Evolutionary conservation across 92 coral and sea anemone genomes (phyloP), one percentile per base, ranked within the genome.

Genomic region (Porites cylindrica): DNA sequence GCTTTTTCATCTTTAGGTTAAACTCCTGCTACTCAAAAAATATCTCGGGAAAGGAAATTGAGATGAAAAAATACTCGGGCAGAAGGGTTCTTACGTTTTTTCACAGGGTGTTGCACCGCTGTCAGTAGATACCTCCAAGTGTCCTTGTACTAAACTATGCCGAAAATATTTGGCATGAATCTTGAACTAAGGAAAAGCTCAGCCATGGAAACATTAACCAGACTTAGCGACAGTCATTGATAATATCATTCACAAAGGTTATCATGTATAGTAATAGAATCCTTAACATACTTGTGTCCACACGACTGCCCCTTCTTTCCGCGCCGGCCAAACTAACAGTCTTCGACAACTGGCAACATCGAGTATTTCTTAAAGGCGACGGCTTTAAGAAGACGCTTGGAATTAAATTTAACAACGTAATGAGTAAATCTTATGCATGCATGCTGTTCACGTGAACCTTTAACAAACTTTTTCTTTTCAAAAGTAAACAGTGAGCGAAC

Each of bases 401-500:
- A 29, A 43, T 56, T 20, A 43, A 73, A 83, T 32, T 62, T 61
- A 56, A 73, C 29, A 11, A 38, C 4, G 16, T 85, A 85, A 85
- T 85, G 84, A 85, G 70, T 29, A 17, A 70, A 69, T 64, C 77
- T 90, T 90, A 90, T 90, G 90, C 93, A 84, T 89, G 92, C 62
- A 29, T 79, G 92, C 63, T 84, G 38, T 78, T 70, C 92, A 89
- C 92, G 92, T 89, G 92, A 51, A 50, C n/a, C 7, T 0, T 76
- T 65, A 67, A 64, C 88, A 76, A 76, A 56, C 77, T 29, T 53
- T 67, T 53, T 52, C 60, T 85, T 43, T 60, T 2, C 21, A 56
- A 71, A 82, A 61, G 70, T 26, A 83, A 83, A 83, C 21, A 83
- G 18, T 21, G 70, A 43, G 12, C 43, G 71, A 50, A 62, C 24